Evolutionary conservation across 2,888 invertebrate genomes (phyloP), one percentile per base, ranked within the genome.

Genomic region (Nesidiocoris tenuis): DNA sequence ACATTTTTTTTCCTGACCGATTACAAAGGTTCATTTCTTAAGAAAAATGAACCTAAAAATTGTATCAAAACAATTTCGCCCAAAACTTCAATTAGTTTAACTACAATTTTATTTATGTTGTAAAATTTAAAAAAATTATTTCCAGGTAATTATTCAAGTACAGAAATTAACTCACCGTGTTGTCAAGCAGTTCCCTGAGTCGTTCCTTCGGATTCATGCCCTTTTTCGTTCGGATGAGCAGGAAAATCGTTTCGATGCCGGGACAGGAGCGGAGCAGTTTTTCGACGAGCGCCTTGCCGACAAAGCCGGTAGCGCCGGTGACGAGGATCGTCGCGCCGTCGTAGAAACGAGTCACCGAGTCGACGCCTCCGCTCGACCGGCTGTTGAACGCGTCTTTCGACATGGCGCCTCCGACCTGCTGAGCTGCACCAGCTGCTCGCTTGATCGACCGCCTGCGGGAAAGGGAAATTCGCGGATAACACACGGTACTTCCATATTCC

Each of bases 241-340:
- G 84, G 82, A 92, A 96, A 72, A 98, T 89, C 9, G 87, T 88
- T 56, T 88, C 87, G 17, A 98, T 86, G 1, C 89, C 89, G 0
- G 92, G 90, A 83, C 96, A 95, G 72, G 92, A 90, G 82, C 96
- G 87, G 21, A 98, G 86, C 9, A 98, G 86, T 83, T 98, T 98
- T 85, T 98, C 98, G 77, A 98, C 85, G 1, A 98, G 85, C 0
- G 95, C 95, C 85, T 97, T 97, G 39, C 97, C 96, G 67, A 97
- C 88, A 83, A 96, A 97, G n/a, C 97, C 96, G 18, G 93, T 93
- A 5, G 88, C 89, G 2, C 91, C 91, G 19, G 88, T 87, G 56
- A 89, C 84, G 56, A 88, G 81, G 72, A 89, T 83, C 0, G 86
- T 84, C 0, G 86, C 83, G 0, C 85, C 87, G 1, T 86, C 84